A percentile compares a stretch with the other conserved stretches of the same genome.
These are phyloP conservation scores for Battus philenor DNA, from an alignment of 1,140 invertebrate genomes.

Conservation along the genomic window DNA sequence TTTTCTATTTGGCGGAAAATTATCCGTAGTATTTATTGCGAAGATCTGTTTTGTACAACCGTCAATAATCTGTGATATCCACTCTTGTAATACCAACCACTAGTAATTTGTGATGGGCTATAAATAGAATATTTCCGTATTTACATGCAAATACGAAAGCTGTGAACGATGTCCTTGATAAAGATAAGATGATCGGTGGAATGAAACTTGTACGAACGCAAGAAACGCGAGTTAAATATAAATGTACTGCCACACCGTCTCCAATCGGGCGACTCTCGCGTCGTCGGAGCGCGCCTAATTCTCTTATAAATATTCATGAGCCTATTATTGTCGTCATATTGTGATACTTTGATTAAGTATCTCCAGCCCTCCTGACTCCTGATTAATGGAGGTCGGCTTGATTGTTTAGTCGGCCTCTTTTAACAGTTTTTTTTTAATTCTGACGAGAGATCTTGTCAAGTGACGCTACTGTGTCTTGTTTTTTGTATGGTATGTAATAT, in stretches of 20 bases:
- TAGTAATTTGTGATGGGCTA: no score
- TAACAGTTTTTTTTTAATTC: conserved; percentile 33
- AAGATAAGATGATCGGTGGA: no score
- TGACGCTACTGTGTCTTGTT: conserved; percentile 37
- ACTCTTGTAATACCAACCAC: no score
- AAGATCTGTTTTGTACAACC: no score
- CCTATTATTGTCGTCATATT: conserved; percentile 54
- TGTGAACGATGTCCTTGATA: no score
- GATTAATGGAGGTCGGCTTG: conserved; percentile 45
- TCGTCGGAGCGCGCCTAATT: conserved; percentile 42
- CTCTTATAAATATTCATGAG: conserved; percentile 68
- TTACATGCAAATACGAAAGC: no score
- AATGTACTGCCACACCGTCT: conserved; percentile 47
- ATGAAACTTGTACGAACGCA: no score
- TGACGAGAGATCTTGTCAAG: conserved; percentile 19
- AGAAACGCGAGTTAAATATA: conserved; percentile 28
- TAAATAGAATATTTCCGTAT: no score
- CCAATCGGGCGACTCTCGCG: conserved; percentile 32
- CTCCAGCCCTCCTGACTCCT: conserved; percentile 41
- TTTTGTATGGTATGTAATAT: background rate
- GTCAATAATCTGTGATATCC: no score
- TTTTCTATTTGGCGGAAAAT: no score
- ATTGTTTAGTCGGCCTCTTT: conserved; percentile 46
- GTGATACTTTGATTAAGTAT: conserved; percentile 71
- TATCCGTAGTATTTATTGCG: no score